Percentiles rank a stretch among this genome's conserved stretches.
These are phyloP conservation scores for Actinostola sp. DNA, from an alignment of 92 coral and sea anemone species.

Conservation along the genomic window DNA sequence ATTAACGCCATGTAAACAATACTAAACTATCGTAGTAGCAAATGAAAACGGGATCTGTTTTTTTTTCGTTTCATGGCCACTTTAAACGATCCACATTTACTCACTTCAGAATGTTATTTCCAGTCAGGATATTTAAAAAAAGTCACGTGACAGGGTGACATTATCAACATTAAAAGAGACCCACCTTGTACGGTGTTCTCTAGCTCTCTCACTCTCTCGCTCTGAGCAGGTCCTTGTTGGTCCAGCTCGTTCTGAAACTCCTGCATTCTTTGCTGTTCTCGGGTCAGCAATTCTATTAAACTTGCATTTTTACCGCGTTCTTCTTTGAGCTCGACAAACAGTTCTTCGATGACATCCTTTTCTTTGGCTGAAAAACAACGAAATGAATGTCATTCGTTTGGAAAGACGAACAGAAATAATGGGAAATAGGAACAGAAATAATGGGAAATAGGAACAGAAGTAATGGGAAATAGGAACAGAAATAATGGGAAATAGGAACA, in stretches of 20 bases:
- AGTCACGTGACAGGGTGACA: no score
- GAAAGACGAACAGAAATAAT: background rate
- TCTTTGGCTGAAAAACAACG: constrained; percentile 61
- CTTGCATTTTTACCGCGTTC: constrained; percentile 56
- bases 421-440: background rate
- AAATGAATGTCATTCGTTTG: no score
- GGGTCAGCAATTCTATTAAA: constrained; percentile 52
- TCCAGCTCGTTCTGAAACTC: constrained; percentile 50
- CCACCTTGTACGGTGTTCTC: constrained; percentile 71
- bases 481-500: background rate
- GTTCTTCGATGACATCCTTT: constrained; percentile 66
- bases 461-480: background rate
- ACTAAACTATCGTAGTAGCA: no score
- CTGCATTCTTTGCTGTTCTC: constrained; percentile 64
- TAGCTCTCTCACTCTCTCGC: constrained; percentile 57
- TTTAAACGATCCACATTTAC: no score
- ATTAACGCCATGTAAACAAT: no score
- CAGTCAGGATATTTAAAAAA: no score
- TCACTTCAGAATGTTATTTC: no score
- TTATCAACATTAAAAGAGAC: background rate
- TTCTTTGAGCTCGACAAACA: constrained; percentile 65
- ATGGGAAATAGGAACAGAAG: background rate
- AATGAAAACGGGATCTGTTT: no score
- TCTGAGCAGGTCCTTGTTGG: constrained; percentile 44
- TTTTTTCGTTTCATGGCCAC: no score